Base-by-base conservation (phyloP, 2,113 vertebrate genomes). In the Phalacrocorax aristotelis region DNA sequence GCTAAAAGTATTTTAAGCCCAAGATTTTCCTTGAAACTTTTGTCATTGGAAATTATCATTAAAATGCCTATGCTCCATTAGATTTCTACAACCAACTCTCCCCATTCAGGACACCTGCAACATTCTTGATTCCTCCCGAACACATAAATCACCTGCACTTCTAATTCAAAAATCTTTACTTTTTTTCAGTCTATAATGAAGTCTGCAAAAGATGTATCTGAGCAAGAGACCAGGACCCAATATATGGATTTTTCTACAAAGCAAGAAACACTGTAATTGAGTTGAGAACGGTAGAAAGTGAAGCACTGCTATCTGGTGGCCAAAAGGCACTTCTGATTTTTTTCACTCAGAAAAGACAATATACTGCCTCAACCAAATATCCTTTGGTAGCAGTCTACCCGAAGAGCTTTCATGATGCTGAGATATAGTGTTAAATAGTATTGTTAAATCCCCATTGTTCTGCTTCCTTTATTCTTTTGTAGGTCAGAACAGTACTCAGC, bases 241-340 rank as follows among this genome's bases (percentile, higher is more conserved):
- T 48, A 93, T 6, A 65, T 13, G 21, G 69, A 81, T 69, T 93
- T 93, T 93, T 77, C 9, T 5, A 34, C 1, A 9, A 85, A 66
- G 69, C 22, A 46, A 89, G 91, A 75, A 89, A 20, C 12, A 20
- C 25, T 87, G 65, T 38, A 64, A 76, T n/a, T 70, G 92, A 83
- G 44, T 51, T 82, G 88, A 83, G 81, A 79, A 61, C 30, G 4
- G 23, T 98, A 65, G 9, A 22, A 97, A 96, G 93, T 87, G 94
- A 95, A 72, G 82, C 95, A 97, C 97, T 98, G 98, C 98, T 97
- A 98, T 94, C 98, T 98, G 96, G 96, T 98, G 98, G 97, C 93
- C 94, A 95, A 42, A 91, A 78, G 80, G 58, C 13, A 51, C 64
- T 76, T 78, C n/a, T 93, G 74, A 6, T 44, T 42, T 93, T 61